Evolutionary conservation across 2,888 invertebrate genomes (phyloP).

Genomic region (Teinopalpus imperialis): DNA sequence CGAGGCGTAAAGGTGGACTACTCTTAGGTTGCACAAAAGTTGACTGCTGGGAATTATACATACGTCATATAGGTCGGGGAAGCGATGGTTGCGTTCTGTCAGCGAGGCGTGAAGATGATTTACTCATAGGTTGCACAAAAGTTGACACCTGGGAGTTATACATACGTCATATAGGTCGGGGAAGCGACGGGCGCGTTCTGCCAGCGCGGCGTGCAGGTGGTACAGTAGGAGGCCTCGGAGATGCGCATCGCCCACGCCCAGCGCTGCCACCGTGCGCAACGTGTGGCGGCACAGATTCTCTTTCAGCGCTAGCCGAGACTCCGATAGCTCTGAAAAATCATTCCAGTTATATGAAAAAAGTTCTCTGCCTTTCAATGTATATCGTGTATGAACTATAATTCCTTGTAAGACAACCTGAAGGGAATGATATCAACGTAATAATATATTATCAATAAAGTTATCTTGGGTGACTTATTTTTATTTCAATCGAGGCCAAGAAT

Average conservation of each 20-base stretch:
- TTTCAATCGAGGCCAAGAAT: too few species aligned
- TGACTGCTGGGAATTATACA: too few species aligned
- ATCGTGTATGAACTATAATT: too few species aligned
- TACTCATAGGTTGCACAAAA: too few species aligned
- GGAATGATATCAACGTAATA: too few species aligned
- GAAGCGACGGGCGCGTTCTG: constrained; percentile 72
- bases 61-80: constrained; percentile 72
- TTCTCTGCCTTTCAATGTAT: too few species aligned
- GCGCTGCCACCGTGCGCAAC: constrained; percentile 77
- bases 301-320: constrained; percentile 80
- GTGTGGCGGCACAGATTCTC: constrained; percentile 83
- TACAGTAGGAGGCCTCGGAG: constrained; percentile 75
- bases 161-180: constrained; percentile 69
- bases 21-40: too few species aligned
- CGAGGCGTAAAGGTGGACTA: too few species aligned
- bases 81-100: constrained; percentile 75
- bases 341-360: constrained; percentile 13
- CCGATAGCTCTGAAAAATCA: constrained; percentile 77
- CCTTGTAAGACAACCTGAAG: too few species aligned
- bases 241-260: constrained; percentile 81
- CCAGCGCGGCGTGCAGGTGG: constrained; percentile 78
- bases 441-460: too few species aligned
- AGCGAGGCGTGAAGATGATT: constrained; percentile 78
- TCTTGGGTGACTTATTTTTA: too few species aligned
- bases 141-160: too few species aligned